phyloP scores from a whole-genome alignment of 1,140 invertebrate species.

The Nasonia giraulti region DNA sequence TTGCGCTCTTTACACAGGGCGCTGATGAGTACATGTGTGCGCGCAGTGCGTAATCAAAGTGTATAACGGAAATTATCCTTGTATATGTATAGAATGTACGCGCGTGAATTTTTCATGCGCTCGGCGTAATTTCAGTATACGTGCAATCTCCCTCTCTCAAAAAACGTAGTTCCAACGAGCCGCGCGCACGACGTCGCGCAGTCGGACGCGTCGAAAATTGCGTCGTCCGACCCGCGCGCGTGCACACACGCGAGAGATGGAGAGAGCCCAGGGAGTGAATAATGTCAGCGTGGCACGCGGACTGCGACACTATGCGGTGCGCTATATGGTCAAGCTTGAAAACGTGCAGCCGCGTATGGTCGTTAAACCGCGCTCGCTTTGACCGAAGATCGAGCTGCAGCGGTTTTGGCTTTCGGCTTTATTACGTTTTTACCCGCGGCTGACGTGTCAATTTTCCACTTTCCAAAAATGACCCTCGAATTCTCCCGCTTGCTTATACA shows the following conservation, averaged over 20 bases:
- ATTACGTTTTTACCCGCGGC: not conserved
- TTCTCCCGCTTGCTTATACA: too few relatives aligned
- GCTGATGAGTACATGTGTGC: not conserved
- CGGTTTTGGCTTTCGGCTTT: not conserved
- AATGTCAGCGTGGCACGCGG: not conserved
- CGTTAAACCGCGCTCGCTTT: not conserved
- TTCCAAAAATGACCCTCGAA: too few relatives aligned
- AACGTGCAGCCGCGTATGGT: too few relatives aligned
- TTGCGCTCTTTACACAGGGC: not conserved
- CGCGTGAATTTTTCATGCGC: too few relatives aligned
- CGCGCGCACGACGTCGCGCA: not conserved
- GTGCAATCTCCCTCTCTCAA: too few relatives aligned
- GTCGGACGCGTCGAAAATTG: not conserved
- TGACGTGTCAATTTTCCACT: not conserved
- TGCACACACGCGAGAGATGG: too few relatives aligned
- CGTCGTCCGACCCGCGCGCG: not conserved
- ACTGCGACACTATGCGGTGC: not conserved
- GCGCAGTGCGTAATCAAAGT: too few relatives aligned
- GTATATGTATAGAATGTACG: too few relatives aligned
- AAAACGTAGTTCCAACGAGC: too few relatives aligned
- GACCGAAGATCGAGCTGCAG: not conserved
- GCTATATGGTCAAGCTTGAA: not conserved
- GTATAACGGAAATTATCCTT: too few relatives aligned
- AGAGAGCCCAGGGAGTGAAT: not conserved
- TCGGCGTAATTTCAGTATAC: too few relatives aligned